Percentiles rank a stretch among this genome's conserved stretches.
Conservation (phyloP, 2,113 vertebrate genomes). For the Stictonetta naevosa region DNA sequence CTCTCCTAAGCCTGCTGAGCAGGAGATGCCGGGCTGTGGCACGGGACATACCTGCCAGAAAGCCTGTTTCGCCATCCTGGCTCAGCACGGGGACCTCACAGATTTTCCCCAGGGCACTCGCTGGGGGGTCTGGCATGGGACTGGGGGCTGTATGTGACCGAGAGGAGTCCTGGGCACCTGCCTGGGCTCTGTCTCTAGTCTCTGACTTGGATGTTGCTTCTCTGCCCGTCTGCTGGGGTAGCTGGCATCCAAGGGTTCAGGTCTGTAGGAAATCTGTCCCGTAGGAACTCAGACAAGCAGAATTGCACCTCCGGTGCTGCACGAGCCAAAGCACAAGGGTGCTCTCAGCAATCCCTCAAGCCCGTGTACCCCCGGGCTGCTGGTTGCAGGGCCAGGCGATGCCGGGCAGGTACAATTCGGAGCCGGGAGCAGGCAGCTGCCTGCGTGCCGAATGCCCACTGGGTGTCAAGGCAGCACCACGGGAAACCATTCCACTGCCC, state of each 20-base stretch:
- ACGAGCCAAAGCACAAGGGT: neutral
- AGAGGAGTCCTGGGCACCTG: neutral
- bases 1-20: neutral
- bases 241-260: neutral
- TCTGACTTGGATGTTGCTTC: neutral
- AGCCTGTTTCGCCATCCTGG: neutral
- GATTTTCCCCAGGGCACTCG: rapidly evolving
- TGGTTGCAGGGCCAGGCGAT: neutral
- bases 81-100: rapidly evolving
- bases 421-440: neutral
- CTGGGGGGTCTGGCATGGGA: rapidly evolving
- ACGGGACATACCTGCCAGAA: rapidly evolving
- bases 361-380: neutral
- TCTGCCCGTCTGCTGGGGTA: neutral
- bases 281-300: neutral
- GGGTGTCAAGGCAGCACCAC: conserved; percentile 51
- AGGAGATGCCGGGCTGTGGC: neutral
- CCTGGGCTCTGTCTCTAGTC: neutral
- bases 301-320: neutral
- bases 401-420: neutral
- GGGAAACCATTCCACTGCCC: neutral
- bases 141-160: rapidly evolving
- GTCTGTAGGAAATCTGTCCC: neutral
- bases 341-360: neutral
- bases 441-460: neutral